Conservation (phyloP, 2,888 invertebrate genomes). For the Parnassius glacialis region DNA sequence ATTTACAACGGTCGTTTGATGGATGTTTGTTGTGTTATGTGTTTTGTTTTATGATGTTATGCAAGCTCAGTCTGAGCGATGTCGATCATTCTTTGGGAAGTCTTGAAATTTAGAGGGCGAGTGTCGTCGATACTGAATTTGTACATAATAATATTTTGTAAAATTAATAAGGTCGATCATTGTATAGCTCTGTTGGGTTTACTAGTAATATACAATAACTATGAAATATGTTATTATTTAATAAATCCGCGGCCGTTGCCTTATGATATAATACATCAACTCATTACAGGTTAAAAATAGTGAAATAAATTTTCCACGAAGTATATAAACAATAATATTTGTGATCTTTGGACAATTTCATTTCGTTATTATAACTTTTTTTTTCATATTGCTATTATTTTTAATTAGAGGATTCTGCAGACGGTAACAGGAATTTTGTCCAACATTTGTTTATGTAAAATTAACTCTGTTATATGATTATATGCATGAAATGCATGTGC, state of each 20-base stretch:
- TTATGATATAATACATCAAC: slow-evolving; percentile 21
- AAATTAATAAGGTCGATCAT: slow-evolving; percentile 31
- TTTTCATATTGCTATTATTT: too few relatives aligned
- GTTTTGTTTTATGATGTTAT: slow-evolving; percentile 72
- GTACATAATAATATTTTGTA: slow-evolving; percentile 38
- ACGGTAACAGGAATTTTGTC: too few relatives aligned
- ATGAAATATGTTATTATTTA: slow-evolving; percentile 21
- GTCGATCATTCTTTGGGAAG: slow-evolving; percentile 74
- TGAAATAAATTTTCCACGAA: slow-evolving; percentile 9
- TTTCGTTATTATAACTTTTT: neutral
- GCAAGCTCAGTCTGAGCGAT: slow-evolving; percentile 76
- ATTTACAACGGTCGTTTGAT: slow-evolving; percentile 63
- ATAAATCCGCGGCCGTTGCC: slow-evolving; percentile 22
- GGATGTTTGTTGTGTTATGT: slow-evolving; percentile 75
- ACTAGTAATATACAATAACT: slow-evolving; percentile 23
- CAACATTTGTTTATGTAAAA: neutral
- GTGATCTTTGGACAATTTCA: slow-evolving; percentile 3
- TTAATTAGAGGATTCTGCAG: too few relatives aligned
- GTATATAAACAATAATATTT: slow-evolving; percentile 6
- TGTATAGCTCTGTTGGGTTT: slow-evolving; percentile 34
- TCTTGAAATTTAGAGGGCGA: slow-evolving; percentile 36
- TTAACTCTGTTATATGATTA: neutral
- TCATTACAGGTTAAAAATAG: slow-evolving; percentile 9
- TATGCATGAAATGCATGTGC: slow-evolving; percentile 23
- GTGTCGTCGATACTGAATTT: slow-evolving; percentile 38